Evolutionary conservation across 2,797 vertebrate species (phyloP).

Genomic region (Vespertilio murinus): DNA sequence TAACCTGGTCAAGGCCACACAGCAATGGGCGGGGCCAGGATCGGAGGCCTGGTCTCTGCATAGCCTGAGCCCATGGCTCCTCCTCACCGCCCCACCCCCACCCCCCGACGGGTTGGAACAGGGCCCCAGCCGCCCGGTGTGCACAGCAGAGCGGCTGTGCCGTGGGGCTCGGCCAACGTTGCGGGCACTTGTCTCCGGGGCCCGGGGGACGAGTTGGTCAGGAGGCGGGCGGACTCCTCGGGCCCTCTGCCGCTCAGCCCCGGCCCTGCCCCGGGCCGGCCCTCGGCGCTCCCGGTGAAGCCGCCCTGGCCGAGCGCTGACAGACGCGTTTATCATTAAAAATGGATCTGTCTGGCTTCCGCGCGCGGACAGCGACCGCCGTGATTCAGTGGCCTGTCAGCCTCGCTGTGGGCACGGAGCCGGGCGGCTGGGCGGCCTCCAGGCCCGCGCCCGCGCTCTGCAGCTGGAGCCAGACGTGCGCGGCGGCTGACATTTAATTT

Average conservation of each 20-base stretch:
- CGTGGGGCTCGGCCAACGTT: neutral
- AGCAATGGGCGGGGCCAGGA: neutral
- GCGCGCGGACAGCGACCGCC: conserved; percentile 71
- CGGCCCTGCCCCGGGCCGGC: neutral
- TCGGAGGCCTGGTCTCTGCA: neutral
- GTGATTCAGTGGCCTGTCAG: conserved; percentile 85
- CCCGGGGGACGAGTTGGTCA: neutral
- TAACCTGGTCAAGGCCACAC: neutral
- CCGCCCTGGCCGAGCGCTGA: conserved; percentile 80
- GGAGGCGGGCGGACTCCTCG: conserved; percentile 5
- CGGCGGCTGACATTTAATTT: conserved; percentile 84
- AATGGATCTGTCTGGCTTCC: conserved; percentile 85
- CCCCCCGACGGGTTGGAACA: neutral
- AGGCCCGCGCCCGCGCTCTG: conserved; percentile 81
- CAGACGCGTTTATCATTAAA: conserved; percentile 87
- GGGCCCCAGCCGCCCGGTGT: neutral
- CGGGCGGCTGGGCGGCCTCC: conserved; percentile 85
- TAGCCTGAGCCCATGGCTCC: neutral
- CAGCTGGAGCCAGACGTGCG: conserved; percentile 79
- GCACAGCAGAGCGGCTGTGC: fast-evolving
- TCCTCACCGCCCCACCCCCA: fast-evolving
- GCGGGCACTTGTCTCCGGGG: fast-evolving
- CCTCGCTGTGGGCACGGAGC: conserved; percentile 79
- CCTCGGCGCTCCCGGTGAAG: conserved; percentile 39
- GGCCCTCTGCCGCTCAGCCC: neutral